Evolutionary conservation across 2,113 vertebrate genomes (phyloP), one percentile per base, ranked within the genome.

Genomic region (Dipodomys stephensi): DNA sequence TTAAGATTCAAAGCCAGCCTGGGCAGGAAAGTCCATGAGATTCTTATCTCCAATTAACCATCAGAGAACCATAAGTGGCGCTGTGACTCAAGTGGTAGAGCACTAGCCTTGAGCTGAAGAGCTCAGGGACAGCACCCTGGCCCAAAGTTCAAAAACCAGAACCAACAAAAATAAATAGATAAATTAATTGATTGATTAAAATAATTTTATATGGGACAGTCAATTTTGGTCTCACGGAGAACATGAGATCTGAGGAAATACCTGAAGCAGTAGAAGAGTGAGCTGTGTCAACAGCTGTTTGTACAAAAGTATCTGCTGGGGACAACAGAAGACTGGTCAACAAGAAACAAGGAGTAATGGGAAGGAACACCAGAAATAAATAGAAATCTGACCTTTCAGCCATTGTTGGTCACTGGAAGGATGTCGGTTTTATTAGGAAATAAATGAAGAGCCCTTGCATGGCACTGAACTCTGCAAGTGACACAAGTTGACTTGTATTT

Each of bases 301-400:
- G 62, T 23, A 62, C 22, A 10, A 10, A 69, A 20, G 32, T 53
- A 86, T 23, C 82, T 35, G 77, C 49, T 72, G 13, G 28, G 1
- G 9, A 76, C 28, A 46, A 25, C 1, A 7, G 77, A 12, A 88
- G 9, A 81, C 12, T 30, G 57, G 72, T 19, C 10, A 13, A 27
- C 53, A 7, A 13, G 13, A 13, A 9, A 20, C 5, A 67, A 6
- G 20, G 4, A 7, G 15, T 0, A 6, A 23, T 3, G 19, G n/a
- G 0, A 62, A 16, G 18, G 6, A 39, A 39, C 5, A 32, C 12
- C 16, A 85, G 80, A 76, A 16, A 74, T 44, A 44, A 83, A 84
- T 20, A 30, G 18, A 23, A 9, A 9, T 44, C n/a, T 68, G 53
- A 1, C 16, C 3, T 1, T 1, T 5, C 23, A 60, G 57, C 7